phyloP scores from a whole-genome alignment of 2,888 invertebrate species.

The Dicyrtoma fusca region DNA sequence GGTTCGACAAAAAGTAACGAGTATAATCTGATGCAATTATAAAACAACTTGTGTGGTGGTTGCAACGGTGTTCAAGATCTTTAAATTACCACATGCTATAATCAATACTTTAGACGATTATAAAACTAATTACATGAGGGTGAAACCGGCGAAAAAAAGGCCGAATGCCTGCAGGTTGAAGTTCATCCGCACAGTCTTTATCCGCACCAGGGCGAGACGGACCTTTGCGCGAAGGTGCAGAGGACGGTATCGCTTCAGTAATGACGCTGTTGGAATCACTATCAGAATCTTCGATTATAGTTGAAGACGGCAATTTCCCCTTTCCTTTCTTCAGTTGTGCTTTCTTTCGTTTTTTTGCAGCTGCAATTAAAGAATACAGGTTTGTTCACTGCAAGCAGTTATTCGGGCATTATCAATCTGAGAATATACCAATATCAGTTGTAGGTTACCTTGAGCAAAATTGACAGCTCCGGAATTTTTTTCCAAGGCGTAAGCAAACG shows the following conservation, averaged over 20 bases:
- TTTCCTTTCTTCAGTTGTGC: slow-evolving; percentile 4
- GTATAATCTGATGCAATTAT: no score
- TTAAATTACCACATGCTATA: no score
- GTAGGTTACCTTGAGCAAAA: no score
- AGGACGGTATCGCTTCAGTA: background rate
- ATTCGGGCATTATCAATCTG: no score
- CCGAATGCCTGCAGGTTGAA: slow-evolving; percentile 22
- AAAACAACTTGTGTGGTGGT: no score
- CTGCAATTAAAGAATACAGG: background rate
- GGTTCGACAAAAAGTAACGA: no score
- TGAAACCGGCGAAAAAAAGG: slow-evolving; percentile 27
- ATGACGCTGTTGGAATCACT: background rate
- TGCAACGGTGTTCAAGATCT: no score
- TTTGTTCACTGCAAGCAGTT: no score
- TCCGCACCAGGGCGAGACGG: background rate
- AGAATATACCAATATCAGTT: no score
- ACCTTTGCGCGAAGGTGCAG: background rate
- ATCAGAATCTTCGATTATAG: slow-evolving; percentile 10
- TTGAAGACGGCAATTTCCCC: background rate
- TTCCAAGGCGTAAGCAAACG: slow-evolving; percentile 33
- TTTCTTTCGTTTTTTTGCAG: slow-evolving; percentile 10
- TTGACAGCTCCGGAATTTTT: background rate
- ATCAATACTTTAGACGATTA: no score
- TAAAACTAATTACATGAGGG: slow-evolving; percentile 14
- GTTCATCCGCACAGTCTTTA: slow-evolving; percentile 13